Conservation (phyloP, 2,797 vertebrate genomes). For the Rhinogobio ventralis region DNA sequence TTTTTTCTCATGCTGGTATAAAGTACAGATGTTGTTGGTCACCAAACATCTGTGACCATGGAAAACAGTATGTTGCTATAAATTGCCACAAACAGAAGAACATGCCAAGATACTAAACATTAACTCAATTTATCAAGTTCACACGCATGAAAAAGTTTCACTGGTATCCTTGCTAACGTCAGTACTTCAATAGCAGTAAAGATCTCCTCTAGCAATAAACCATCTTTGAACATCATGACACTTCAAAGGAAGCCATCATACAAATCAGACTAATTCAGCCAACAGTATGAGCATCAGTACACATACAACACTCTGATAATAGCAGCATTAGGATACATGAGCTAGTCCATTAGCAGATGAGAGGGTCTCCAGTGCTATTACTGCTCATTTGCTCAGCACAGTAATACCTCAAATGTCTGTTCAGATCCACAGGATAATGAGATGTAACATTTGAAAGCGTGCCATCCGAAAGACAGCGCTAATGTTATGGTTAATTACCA, state of each 20-base stretch:
- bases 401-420: constrained; percentile 55
- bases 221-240: constrained; percentile 9
- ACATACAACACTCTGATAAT: constrained; percentile 58
- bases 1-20: constrained; percentile 22
- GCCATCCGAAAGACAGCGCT: constrained; percentile 48
- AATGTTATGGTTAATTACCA: constrained; percentile 57
- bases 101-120: constrained; percentile 26
- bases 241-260: constrained; percentile 40
- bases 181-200: background rate
- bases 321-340: constrained; percentile 60
- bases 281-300: constrained; percentile 60
- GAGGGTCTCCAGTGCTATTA: constrained; percentile 54
- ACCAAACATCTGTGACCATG: constrained; percentile 37
- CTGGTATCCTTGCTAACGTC: background rate
- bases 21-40: constrained; percentile 51
- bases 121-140: constrained; percentile 19
- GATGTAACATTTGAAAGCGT: constrained; percentile 52
- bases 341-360: constrained; percentile 54
- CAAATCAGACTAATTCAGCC: constrained; percentile 25
- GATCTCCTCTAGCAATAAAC: constrained; percentile 5
- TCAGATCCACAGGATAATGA: constrained; percentile 58
- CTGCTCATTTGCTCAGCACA: constrained; percentile 44
- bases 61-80: constrained; percentile 4
- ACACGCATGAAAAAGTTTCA: background rate
- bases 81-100: constrained; percentile 23